These are phyloP conservation scores for Crocodylus rhombifer DNA, from an alignment of 2,797 vertebrate species.

Conservation along the genomic window DNA sequence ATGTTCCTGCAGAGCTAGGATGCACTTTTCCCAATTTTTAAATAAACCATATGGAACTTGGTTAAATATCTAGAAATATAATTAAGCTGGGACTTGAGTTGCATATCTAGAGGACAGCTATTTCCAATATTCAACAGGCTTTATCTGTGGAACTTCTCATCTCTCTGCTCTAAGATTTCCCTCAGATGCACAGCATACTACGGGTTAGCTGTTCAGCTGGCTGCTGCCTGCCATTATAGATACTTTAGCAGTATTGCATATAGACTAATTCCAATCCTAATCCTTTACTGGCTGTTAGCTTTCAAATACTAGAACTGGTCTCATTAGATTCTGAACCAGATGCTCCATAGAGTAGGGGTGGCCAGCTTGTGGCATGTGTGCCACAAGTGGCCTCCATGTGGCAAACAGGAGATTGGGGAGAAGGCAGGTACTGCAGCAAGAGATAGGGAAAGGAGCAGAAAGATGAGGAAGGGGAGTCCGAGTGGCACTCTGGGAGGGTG, in stretches of 20 bases:
- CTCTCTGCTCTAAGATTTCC: background rate
- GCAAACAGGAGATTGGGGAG: too few species aligned
- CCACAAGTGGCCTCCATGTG: too few species aligned
- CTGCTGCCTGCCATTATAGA: background rate
- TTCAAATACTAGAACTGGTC: too few species aligned
- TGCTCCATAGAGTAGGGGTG: background rate
- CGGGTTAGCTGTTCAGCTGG: background rate
- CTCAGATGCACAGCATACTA: background rate
- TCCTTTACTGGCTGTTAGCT: too few species aligned
- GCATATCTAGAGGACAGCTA: background rate
- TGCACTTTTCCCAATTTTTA: background rate
- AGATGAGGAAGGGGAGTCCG: too few species aligned
- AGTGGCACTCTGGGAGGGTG: too few species aligned
- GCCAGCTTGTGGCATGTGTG: background rate
- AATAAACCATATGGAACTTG: background rate
- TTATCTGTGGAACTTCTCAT: background rate
- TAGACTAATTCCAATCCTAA: background rate
- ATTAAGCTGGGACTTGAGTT: background rate
- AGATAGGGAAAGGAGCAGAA: too few species aligned
- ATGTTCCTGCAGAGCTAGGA: background rate
- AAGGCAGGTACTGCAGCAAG: too few species aligned
- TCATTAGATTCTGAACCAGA: too few species aligned
- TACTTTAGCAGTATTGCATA: fast-evolving
- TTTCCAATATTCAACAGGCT: background rate
- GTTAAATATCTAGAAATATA: fast-evolving